Conservation (phyloP, 2,113 vertebrate genomes). For the Syngnathus typhle region DNA sequence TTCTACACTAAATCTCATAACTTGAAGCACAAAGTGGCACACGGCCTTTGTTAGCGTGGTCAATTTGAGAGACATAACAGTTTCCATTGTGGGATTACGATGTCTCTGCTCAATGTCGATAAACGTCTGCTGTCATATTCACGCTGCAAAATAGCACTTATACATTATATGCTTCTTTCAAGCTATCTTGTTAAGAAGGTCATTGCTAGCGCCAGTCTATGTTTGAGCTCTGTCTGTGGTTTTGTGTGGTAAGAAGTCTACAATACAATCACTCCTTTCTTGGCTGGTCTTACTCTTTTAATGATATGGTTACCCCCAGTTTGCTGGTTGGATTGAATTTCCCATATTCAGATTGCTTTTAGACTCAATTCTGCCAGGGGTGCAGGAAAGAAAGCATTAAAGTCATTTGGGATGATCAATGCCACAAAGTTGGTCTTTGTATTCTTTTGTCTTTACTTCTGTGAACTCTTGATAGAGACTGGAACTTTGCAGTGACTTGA, state of each 20-base stretch:
- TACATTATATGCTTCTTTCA: conserved; percentile 21
- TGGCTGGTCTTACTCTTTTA: conserved; percentile 20
- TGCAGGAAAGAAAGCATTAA: conserved; percentile 33
- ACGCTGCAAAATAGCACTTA: conserved; percentile 18
- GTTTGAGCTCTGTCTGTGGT: conserved; percentile 25
- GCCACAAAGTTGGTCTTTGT: conserved; percentile 8
- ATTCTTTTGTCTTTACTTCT: conserved; percentile 54
- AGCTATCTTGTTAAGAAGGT: conserved; percentile 25
- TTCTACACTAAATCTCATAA: not conserved
- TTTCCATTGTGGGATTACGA: conserved; percentile 21
- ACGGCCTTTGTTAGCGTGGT: conserved; percentile 2
- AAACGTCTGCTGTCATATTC: conserved; percentile 27
- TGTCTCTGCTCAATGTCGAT: conserved; percentile 21
- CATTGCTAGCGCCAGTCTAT: conserved; percentile 25
- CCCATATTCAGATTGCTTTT: conserved; percentile 36
- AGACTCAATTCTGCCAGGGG: conserved; percentile 29
- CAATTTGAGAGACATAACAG: conserved; percentile 15
- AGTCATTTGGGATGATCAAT: not conserved
- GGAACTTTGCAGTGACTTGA: conserved; percentile 31
- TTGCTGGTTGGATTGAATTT: conserved; percentile 40
- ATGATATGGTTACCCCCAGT: conserved; percentile 32
- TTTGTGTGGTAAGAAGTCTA: conserved; percentile 21
- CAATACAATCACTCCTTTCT: conserved; percentile 36
- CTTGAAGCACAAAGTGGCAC: not conserved
- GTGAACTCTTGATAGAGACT: conserved; percentile 56